Conservation (phyloP, 2,113 vertebrate genomes). For the Odobenus rosmarus region DNA sequence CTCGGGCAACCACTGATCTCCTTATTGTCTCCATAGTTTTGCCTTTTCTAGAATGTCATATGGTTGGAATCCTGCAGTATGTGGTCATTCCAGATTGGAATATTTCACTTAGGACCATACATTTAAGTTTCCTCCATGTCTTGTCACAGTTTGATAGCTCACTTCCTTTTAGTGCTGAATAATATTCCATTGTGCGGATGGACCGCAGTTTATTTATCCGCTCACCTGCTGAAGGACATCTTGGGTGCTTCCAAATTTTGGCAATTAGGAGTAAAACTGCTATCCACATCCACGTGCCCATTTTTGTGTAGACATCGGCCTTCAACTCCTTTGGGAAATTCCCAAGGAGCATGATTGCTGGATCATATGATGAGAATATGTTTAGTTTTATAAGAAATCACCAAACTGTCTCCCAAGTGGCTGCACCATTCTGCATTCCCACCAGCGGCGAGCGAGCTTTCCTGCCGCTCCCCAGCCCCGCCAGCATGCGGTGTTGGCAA, state of each 20-base stretch:
- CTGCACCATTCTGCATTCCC: background rate
- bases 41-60: background rate
- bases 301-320: background rate
- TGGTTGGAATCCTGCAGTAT: background rate
- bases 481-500: rapidly evolving
- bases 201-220: background rate
- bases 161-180: background rate
- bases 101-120: background rate
- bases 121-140: background rate
- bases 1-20: background rate
- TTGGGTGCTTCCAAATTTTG: background rate
- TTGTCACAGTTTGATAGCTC: background rate
- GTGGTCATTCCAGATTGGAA: background rate
- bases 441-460: rapidly evolving
- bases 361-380: background rate
- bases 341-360: background rate
- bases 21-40: background rate
- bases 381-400: background rate
- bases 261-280: too few species aligned
- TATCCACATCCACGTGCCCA: background rate
- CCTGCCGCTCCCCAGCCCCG: background rate
- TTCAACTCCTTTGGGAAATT: background rate
- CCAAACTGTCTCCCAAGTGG: background rate
- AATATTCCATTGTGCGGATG: background rate
- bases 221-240: background rate